Conservation (phyloP, 2,113 vertebrate genomes). For the Sminthopsis crassicaudata region DNA sequence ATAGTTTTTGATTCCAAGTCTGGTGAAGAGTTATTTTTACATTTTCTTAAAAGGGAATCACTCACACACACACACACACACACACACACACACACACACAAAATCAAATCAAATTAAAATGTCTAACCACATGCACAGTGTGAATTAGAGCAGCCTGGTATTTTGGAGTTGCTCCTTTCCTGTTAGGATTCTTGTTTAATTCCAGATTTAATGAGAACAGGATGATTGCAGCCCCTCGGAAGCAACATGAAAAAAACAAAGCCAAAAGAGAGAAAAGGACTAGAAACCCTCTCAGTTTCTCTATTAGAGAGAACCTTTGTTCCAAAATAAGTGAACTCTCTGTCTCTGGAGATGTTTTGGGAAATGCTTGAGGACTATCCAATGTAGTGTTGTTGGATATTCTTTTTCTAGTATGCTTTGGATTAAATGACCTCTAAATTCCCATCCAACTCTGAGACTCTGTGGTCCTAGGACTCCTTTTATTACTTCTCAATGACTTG, state of each 20-base stretch:
- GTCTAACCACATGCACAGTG: background rate
- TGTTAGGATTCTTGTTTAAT: slow-evolving; percentile 48
- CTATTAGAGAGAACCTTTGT: background rate
- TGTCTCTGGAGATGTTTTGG: background rate
- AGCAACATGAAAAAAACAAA: slow-evolving; percentile 45
- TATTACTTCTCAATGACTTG: background rate
- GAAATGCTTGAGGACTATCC: background rate
- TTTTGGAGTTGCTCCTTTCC: slow-evolving; percentile 44
- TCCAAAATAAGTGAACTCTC: background rate
- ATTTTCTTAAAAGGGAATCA: slow-evolving; percentile 45
- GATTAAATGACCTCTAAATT: background rate
- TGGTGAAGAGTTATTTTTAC: slow-evolving; percentile 58
- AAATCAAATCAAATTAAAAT: slow-evolving; percentile 41
- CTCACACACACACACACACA: too few relatives aligned
- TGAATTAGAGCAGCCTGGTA: background rate
- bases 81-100: too few relatives aligned
- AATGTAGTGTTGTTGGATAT: background rate
- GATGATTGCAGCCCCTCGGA: slow-evolving; percentile 48
- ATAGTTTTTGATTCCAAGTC: background rate
- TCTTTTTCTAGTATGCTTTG: background rate
- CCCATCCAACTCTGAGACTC: background rate
- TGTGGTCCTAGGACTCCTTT: background rate
- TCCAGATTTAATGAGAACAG: slow-evolving; percentile 60
- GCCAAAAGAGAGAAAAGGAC: background rate
- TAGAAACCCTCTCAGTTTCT: slow-evolving; percentile 21